Percentiles rank a stretch among this genome's conserved stretches.
These are phyloP conservation scores for Orientallactaga sibirica DNA, from an alignment of 2,797 vertebrate genomes.

Conservation along the genomic window DNA sequence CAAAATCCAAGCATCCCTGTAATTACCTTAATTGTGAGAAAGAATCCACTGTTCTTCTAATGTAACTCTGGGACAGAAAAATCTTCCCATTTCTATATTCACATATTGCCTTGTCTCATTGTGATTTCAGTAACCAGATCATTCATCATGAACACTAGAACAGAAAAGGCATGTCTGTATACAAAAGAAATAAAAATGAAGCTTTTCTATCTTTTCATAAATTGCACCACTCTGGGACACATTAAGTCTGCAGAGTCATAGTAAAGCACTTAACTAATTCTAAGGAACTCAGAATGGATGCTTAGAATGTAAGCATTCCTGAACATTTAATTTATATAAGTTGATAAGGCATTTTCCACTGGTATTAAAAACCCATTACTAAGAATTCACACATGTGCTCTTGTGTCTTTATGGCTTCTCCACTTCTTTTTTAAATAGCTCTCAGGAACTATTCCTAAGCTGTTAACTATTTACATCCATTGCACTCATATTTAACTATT, in stretches of 20 bases:
- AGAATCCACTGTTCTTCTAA: not conserved
- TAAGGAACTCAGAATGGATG: conserved; percentile 6
- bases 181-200: not conserved
- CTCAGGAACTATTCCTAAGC: not conserved
- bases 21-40: not conserved
- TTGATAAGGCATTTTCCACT: conserved; percentile 22
- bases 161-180: not conserved
- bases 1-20: too few relatives aligned
- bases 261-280: conserved; percentile 41
- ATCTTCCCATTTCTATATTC: not conserved
- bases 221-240: not conserved
- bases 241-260: not conserved
- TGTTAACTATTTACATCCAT: conserved; percentile 18
- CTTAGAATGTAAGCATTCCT: conserved; percentile 2
- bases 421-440: not conserved
- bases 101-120: not conserved
- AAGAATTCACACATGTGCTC: conserved; percentile 48
- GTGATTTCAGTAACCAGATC: not conserved
- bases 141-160: not conserved
- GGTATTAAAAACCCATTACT: conserved; percentile 28
- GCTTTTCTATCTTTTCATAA: not conserved
- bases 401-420: not conserved
- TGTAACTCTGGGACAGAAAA: not conserved
- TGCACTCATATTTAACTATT: conserved; percentile 21
- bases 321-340: conserved; percentile 65